Conservation (phyloP, 2,888 invertebrate species). For the Zygothrica quintamaculata region DNA sequence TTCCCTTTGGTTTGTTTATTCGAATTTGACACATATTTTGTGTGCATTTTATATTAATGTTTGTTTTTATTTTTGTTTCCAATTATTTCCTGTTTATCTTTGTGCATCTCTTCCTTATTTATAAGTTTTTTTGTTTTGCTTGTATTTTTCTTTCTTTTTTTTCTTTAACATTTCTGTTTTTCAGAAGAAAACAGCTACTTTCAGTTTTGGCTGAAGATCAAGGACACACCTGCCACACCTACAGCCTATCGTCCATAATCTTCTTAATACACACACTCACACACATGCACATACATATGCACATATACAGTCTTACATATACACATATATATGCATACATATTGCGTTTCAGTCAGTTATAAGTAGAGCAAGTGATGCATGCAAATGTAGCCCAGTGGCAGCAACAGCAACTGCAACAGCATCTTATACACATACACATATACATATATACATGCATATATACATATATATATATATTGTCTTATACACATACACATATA, state of each 20-base stretch:
- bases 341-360: neutral
- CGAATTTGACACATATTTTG: too few relatives aligned
- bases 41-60: neutral
- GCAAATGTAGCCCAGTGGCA: constrained; percentile 32
- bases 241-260: neutral
- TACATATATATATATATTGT: too few relatives aligned
- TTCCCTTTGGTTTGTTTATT: neutral
- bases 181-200: constrained; percentile 17
- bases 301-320: too few relatives aligned
- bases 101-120: neutral
- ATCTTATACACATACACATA: too few relatives aligned
- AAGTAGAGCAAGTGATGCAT: constrained; percentile 50
- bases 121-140: neutral
- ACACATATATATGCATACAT: too few relatives aligned
- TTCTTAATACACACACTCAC: constrained; percentile 1
- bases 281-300: constrained; percentile 1
- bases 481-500: too few relatives aligned
- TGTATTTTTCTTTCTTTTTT: neutral
- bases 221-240: constrained; percentile 22
- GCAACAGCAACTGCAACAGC: constrained; percentile 30
- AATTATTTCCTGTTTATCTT: neutral
- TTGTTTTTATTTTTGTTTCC: neutral
- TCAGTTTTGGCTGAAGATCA: constrained; percentile 37
- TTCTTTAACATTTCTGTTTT: neutral
- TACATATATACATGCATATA: too few relatives aligned